A percentile compares a stretch with the other conserved stretches of the same genome.
phyloP scores from a whole-genome alignment of 1,140 invertebrate genomes.

The Hylaeus anthracinus region DNA sequence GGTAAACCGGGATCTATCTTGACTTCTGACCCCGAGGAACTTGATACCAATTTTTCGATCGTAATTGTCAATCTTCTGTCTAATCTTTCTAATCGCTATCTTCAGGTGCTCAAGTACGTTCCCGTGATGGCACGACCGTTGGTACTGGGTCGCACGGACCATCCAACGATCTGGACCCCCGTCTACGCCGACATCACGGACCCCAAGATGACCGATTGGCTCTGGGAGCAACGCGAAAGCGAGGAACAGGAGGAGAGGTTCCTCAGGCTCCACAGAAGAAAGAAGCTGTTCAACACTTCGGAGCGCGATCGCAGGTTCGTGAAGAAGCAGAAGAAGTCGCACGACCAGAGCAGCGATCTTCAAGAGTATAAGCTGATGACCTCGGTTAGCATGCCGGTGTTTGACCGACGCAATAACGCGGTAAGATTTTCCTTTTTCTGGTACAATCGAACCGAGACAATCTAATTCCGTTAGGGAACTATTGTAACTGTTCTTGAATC shows the following conservation, averaged over 20 bases:
- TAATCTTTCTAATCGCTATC: background rate
- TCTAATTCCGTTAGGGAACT: background rate
- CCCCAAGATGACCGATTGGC: constrained; percentile 93
- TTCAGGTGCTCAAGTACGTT: constrained; percentile 91
- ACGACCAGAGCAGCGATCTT: constrained; percentile 83
- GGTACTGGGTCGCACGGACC: constrained; percentile 88
- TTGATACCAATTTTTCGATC: too few species aligned
- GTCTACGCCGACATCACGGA: constrained; percentile 95
- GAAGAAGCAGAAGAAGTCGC: constrained; percentile 75
- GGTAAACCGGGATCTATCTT: constrained; percentile 58
- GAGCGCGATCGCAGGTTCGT: constrained; percentile 82
- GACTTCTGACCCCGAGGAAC: too few species aligned
- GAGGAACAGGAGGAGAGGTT: constrained; percentile 88
- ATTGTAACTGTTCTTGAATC: too few species aligned
- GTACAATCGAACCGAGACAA: background rate
- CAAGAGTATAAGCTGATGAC: constrained; percentile 90
- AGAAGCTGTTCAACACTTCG: constrained; percentile 81
- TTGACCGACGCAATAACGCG: constrained; percentile 89
- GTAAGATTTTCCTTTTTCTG: constrained; percentile 81
- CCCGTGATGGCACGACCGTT: constrained; percentile 94
- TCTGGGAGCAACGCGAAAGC: constrained; percentile 92
- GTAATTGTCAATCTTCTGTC: too few species aligned
- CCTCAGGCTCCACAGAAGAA: constrained; percentile 83
- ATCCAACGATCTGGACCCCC: constrained; percentile 93
- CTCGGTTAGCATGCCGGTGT: constrained; percentile 95